Percentiles rank a stretch among this genome's conserved stretches.
Conservation (phyloP, 2,797 vertebrate genomes). For the Meriones psammophilus region DNA sequence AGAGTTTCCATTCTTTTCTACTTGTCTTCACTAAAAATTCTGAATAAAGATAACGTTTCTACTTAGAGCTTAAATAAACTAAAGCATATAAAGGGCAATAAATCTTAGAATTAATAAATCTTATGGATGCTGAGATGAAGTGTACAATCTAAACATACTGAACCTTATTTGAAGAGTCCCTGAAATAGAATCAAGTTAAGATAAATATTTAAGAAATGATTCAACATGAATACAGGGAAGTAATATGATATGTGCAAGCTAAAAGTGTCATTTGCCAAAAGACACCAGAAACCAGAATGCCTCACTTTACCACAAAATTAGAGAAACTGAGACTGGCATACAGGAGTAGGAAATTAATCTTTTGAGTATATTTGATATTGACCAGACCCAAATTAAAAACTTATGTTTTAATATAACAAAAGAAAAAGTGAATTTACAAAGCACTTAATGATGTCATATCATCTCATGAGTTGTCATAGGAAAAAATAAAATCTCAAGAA, state of each 20-base stretch:
- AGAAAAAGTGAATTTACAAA: slow-evolving; percentile 21
- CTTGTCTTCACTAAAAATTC: background rate
- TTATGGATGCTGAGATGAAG: background rate
- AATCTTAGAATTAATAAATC: background rate
- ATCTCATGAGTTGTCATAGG: background rate
- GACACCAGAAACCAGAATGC: background rate
- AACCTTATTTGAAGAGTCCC: background rate
- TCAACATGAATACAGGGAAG: background rate
- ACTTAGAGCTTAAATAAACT: background rate
- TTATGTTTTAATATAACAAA: background rate
- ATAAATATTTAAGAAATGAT: background rate
- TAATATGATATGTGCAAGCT: no score
- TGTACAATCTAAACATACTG: slow-evolving; percentile 30
- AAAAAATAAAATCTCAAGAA: background rate
- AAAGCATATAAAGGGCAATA: background rate
- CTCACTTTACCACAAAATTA: background rate
- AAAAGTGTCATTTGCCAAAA: background rate
- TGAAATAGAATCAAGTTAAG: background rate
- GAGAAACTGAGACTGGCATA: background rate
- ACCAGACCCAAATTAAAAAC: slow-evolving; percentile 31
- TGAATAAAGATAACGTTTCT: background rate
- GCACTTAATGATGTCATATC: background rate
- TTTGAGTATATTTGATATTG: background rate
- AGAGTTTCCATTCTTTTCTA: background rate
- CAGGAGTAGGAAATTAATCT: background rate